phyloP scores from a whole-genome alignment of 2,888 invertebrate genomes.

The Noctua janthina region DNA sequence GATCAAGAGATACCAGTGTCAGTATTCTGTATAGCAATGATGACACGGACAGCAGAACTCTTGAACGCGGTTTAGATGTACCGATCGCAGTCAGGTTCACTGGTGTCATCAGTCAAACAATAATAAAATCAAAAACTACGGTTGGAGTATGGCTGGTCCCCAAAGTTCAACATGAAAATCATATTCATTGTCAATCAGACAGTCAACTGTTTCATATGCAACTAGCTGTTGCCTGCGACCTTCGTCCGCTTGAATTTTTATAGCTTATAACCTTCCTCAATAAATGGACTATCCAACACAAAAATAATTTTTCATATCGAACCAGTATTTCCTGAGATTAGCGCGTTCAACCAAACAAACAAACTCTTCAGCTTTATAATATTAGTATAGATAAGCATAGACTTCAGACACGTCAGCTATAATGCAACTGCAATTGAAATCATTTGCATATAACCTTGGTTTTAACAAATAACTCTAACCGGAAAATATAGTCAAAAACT shows the following conservation, averaged over 20 bases:
- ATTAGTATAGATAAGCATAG: background rate
- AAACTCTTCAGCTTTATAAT: no score
- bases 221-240: no score
- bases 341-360: no score
- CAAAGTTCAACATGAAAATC: background rate
- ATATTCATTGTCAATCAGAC: background rate
- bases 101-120: background rate
- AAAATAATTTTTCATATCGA: no score
- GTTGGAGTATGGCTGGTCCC: background rate
- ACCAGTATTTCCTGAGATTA: no score
- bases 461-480: slow-evolving; percentile 30
- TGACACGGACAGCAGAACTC: background rate
- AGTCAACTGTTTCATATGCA: background rate
- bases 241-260: no score
- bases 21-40: background rate
- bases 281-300: no score
- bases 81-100: background rate
- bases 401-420: slow-evolving; percentile 1
- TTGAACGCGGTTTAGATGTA: background rate
- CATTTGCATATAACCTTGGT: slow-evolving; percentile 36
- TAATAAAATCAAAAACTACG: background rate
- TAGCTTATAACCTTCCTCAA: no score
- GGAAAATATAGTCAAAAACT: slow-evolving; percentile 54
- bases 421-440: slow-evolving; percentile 23
- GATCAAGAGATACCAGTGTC: background rate